A percentile compares a stretch with the other conserved stretches of the same genome.
Conservation (phyloP, 1,140 invertebrate genomes). For the Drosophila sucinea region DNA sequence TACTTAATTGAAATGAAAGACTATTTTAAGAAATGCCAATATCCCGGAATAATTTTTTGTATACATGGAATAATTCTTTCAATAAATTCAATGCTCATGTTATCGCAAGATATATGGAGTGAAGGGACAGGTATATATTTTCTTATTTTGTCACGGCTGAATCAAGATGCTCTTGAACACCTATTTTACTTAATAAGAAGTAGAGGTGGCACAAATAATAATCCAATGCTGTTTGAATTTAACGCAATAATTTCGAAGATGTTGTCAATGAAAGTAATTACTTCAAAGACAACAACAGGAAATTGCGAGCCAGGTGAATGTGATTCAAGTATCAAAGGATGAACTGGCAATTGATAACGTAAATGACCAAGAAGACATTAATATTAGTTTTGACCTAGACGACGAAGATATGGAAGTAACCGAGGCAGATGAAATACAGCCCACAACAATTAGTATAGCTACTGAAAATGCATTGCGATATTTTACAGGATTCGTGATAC, state of each 20-base stretch:
- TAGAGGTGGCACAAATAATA: too few relatives aligned
- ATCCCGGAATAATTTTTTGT: neutral
- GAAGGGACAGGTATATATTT: too few relatives aligned
- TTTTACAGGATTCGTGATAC: neutral
- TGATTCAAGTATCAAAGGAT: neutral
- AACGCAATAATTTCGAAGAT: slow-evolving; percentile 8
- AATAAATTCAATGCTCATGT: slow-evolving; percentile 21
- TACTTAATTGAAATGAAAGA: slow-evolving; percentile 24
- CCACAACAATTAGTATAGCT: neutral
- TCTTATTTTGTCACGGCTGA: too few relatives aligned
- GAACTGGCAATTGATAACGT: neutral
- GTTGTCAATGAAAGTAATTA: slow-evolving; percentile 9
- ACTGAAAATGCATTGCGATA: slow-evolving; percentile 3
- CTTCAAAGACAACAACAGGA: slow-evolving; percentile 4
- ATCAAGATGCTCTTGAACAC: too few relatives aligned
- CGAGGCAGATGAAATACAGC: neutral
- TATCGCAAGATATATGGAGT: too few relatives aligned
- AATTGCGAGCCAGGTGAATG: neutral
- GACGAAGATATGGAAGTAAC: neutral
- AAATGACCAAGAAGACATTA: too few relatives aligned
- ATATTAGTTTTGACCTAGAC: neutral
- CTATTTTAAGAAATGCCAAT: slow-evolving; percentile 13
- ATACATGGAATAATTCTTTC: slow-evolving; percentile 21
- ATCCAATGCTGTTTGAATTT: neutral
- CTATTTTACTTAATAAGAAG: too few relatives aligned